Base-by-base conservation (phyloP, 1,140 invertebrate species). In the Onthophagus taurus region DNA sequence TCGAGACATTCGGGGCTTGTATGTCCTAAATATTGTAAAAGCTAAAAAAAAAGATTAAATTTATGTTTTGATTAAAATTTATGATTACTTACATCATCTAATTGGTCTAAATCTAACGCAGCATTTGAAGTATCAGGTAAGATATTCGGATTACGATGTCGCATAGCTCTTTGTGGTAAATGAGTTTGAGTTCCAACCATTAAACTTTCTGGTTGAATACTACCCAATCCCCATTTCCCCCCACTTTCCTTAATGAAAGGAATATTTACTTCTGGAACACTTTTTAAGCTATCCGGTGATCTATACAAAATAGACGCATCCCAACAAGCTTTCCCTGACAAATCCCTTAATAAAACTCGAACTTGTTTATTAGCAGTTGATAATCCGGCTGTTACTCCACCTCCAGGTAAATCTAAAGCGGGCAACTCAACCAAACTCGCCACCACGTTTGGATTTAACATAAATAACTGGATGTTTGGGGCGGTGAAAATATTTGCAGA, bases 241-340 rank as follows among this genome's bases (percentile, higher is more conserved):
- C n/a, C 5, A 33, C 31, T 18, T 41, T 44, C 6, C 11, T 45
- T 33, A 24, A 31, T 1, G 18, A n/a, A 23, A 37, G 6, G 24
- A n/a, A 26, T 26, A n/a, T 26, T 26, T 33, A 6, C 9, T 33
- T 8, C 9, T 14, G 9, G 31, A 33, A 33, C 12, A 9, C 8
- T 18, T 29, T 17, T 41, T 12, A 23, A 13, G 29, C 6, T 37
- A 9, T 47, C 60, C 0, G 81, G 83, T 50, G 81, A 78, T 58
- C 80, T 80, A 60, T 91, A 90, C 1, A 97, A 69, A 31, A 92
- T 84, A 0, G 89, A 89, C 36, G 87, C 89, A 64, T 97, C 92
- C 93, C 93, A 97, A 50, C 87, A 92, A 36, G 88, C 86, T 69
- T 96, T 97, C n/a, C 94, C 93, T 34, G 86, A 83, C n/a, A 97